Evolutionary conservation across 1,140 invertebrate genomes (phyloP).

Genomic region (Bicyclus anynana): DNA sequence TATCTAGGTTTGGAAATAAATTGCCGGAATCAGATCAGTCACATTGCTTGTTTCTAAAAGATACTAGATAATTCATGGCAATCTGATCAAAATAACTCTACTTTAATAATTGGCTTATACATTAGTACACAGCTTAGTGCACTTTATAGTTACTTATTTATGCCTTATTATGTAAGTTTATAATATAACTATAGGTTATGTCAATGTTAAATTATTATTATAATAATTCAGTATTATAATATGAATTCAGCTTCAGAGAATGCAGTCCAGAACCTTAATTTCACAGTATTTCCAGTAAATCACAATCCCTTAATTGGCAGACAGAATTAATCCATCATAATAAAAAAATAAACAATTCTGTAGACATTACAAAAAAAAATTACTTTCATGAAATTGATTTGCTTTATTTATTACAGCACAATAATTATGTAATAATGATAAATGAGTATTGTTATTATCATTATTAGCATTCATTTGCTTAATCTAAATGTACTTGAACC

Average conservation of each 20-base stretch:
- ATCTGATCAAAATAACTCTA: too few relatives aligned
- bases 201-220: too few relatives aligned
- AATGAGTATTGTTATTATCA: conserved; percentile 67
- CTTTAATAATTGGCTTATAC: too few relatives aligned
- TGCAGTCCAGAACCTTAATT: not conserved
- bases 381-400: conserved; percentile 14
- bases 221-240: not conserved
- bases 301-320: conserved; percentile 46
- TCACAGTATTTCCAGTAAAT: conserved; percentile 12
- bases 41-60: too few relatives aligned
- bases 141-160: too few relatives aligned
- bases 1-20: too few relatives aligned
- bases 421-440: conserved; percentile 30
- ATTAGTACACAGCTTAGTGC: too few relatives aligned
- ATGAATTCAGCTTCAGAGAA: not conserved
- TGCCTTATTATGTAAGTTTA: too few relatives aligned
- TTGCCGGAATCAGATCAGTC: too few relatives aligned
- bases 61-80: too few relatives aligned
- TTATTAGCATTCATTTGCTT: conserved; percentile 60
- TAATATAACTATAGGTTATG: too few relatives aligned
- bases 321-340: conserved; percentile 32
- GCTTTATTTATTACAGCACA: conserved; percentile 11
- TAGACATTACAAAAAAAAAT: conserved; percentile 18
- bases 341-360: conserved; percentile 29
- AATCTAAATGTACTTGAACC: conserved; percentile 57